Evolutionary conservation across 2,113 vertebrate species (phyloP).

Genomic region (Oryzias celebensis): DNA sequence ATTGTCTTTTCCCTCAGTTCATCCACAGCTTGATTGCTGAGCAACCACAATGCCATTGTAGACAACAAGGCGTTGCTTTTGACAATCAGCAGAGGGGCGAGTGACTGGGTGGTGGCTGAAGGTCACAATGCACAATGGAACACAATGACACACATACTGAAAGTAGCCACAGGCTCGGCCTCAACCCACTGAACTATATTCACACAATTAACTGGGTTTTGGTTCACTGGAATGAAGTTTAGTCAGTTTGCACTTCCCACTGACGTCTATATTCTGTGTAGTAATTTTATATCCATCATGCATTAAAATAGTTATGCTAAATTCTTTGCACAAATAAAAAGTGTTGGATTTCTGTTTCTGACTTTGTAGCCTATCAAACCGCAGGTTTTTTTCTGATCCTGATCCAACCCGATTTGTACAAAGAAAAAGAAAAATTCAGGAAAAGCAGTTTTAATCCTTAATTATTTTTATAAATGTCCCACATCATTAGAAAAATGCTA

Average conservation of each 20-base stretch:
- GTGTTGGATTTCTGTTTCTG: too few relatives aligned
- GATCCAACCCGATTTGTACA: too few relatives aligned
- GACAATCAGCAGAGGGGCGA: conserved; percentile 50
- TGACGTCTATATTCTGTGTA: background rate
- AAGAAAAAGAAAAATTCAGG: too few relatives aligned
- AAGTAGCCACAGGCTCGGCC: conserved; percentile 10
- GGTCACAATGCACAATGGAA: conserved; percentile 50
- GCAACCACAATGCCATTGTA: conserved; percentile 55
- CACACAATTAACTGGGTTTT: conserved; percentile 8
- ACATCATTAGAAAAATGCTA: too few relatives aligned
- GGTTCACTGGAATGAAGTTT: conserved; percentile 14
- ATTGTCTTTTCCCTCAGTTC: conserved; percentile 23
- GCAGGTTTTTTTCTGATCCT: too few relatives aligned
- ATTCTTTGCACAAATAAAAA: too few relatives aligned
- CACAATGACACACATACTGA: conserved; percentile 52
- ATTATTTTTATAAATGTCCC: too few relatives aligned
- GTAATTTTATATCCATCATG: background rate
- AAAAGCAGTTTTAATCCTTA: too few relatives aligned
- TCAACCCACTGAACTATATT: conserved; percentile 47
- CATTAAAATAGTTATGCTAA: too few relatives aligned
- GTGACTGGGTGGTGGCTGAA: conserved; percentile 27
- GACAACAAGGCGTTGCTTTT: conserved; percentile 38
- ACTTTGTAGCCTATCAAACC: too few relatives aligned
- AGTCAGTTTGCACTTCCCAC: background rate
- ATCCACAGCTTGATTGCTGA: conserved; percentile 35